Base-by-base conservation (phyloP, 1,140 invertebrate species). In the Mizuhopecten yessoensis region DNA sequence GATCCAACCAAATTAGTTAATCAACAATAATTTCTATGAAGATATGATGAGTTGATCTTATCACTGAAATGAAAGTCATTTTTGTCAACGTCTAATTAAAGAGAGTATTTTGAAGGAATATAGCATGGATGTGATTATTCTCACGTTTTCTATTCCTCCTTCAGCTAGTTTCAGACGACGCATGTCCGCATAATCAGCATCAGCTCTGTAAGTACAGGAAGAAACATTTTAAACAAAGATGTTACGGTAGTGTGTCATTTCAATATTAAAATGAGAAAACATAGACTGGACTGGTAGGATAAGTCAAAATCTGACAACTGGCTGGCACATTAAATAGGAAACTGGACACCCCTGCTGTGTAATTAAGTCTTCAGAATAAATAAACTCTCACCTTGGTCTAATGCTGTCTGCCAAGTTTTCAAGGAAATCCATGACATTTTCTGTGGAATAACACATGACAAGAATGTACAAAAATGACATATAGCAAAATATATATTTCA, bases 401-500 rank as follows among this genome's bases (percentile, higher is more conserved):
- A 97, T 88, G 87, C 98, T 97, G 87, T 98, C 96, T 13, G 98
- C 98, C n/a, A 99, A 95, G 75, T 97, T 97, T 94, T 98, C 97
- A 13, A 99, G 97, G 97, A 99, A 99, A 89, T 98, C 97, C 45
- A 97, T 97, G 0, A 99, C 98, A 92, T 98, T 97, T 90, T 97
- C 97, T 20, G 93, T 57, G 94, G 94, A 90, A 33, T 88, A 86
- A 88, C 3, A 88, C 10, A 88, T 42, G 2, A 23, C n/a, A 5
- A 39, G 36, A 5, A 90, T 11, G n/a, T 86, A 33, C 33, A 90
- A 36, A 87, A n/a, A n/a, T n/a, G n/a, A n/a, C n/a, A n/a, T n/a
- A n/a, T n/a, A n/a, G n/a, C n/a, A n/a, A n/a, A n/a, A n/a, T n/a
- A n/a, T n/a, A n/a, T n/a, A n/a, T n/a, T n/a, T n/a, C n/a, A n/a